A percentile compares a stretch with the other conserved stretches of the same genome.
phyloP scores from a whole-genome alignment of 2,113 vertebrate species.

The Cavia aperea region DNA sequence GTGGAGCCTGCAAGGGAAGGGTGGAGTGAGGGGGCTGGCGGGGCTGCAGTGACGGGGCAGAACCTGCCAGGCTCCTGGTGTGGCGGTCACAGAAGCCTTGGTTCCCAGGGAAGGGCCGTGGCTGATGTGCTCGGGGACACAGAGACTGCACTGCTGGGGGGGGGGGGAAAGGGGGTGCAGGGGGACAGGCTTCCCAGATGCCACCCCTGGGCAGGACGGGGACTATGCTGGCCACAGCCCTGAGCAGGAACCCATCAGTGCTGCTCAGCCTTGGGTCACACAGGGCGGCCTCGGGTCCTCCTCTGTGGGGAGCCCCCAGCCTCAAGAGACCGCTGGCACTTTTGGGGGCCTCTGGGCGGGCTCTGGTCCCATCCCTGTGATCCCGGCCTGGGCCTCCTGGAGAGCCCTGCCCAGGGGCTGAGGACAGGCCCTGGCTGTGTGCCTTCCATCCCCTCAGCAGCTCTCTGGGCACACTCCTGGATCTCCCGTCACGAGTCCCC shows the following conservation, averaged over 20 bases:
- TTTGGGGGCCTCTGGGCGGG: neutral
- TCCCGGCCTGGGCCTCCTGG: neutral
- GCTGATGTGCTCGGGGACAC: neutral
- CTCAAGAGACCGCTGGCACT: neutral
- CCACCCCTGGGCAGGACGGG: neutral
- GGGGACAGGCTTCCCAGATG: neutral
- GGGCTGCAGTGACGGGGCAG: neutral
- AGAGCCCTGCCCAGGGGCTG: neutral
- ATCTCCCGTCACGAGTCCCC: neutral
- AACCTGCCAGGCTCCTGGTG: neutral
- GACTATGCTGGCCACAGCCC: neutral
- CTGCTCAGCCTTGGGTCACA: neutral
- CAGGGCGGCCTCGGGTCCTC: neutral
- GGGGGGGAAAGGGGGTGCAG: neutral
- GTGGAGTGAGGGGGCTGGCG: neutral
- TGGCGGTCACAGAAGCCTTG: neutral
- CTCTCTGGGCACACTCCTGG: neutral
- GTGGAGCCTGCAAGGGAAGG: conserved; percentile 64
- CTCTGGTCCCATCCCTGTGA: neutral
- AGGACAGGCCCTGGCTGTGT: neutral
- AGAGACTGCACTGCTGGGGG: neutral
- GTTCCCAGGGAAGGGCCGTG: neutral
- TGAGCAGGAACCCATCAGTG: neutral
- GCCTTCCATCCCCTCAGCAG: neutral
- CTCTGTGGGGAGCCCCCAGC: neutral